Evolutionary conservation across 2,113 vertebrate genomes (phyloP), one percentile per base, ranked within the genome.

Genomic region (Corvus moneduloides): DNA sequence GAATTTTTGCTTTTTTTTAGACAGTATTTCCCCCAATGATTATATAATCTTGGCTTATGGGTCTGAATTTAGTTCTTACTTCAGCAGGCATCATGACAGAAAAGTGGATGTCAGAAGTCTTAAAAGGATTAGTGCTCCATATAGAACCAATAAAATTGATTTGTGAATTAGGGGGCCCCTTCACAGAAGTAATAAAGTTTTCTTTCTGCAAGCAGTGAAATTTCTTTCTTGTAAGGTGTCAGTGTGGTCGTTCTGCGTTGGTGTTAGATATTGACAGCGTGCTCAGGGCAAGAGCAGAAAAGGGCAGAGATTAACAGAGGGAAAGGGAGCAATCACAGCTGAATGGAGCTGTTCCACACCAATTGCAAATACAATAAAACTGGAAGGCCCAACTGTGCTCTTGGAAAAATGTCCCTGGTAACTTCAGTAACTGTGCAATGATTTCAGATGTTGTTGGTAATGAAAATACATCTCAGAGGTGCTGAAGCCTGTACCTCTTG

Each of bases 101-200:
- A 71, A 72, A 89, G 49, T 28, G 63, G 56, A 93, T 82, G 72
- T 90, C 89, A 92, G 67, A 80, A 86, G 37, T 46, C 72, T 89
- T 87, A 61, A 76, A 90, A 90, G 63, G 90, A 94, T 95, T 95
- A 93, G 75, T 78, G 94, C 87, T 91, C 84, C 46, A 56, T 76
- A 82, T 46, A 90, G 49, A 89, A 92, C 82, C 81, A 84, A 71
- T 73, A 85, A 94, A 95, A 96, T 68, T 63, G 94, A 96, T 96
- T 88, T 97, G 91, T 97, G 88, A 97, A 91, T 96, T 91, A 95
- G 91, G 80, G 59, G 37, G n/a, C 55, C 33, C 75, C 51, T 93
- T 84, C 73, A 72, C 67, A 94, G 91, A 87, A 89, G 67, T 79
- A 83, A 93, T 94, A 63, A 92, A 88, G 61, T 80, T 93, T 94